A percentile compares a stretch with the other conserved stretches of the same genome.
These are phyloP conservation scores for Danio albolineatus DNA, from an alignment of 2,797 vertebrate species.

Conservation along the genomic window DNA sequence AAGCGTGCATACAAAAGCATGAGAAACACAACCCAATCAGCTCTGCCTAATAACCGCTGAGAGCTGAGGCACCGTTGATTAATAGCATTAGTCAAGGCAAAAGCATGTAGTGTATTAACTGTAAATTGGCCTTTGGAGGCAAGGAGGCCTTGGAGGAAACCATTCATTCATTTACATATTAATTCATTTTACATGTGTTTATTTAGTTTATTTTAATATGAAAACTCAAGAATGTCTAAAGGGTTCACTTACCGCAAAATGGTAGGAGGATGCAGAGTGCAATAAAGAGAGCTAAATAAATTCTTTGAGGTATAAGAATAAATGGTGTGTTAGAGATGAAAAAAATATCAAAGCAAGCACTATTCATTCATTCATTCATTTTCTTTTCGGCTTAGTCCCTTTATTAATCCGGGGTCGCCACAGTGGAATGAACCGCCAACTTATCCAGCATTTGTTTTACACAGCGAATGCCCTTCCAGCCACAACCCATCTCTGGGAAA, in stretches of 20 bases:
- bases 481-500: too few species aligned
- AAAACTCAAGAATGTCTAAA: slow-evolving; percentile 45
- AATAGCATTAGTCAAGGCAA: slow-evolving; percentile 62
- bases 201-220: slow-evolving; percentile 55
- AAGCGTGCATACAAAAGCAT: slow-evolving; percentile 44
- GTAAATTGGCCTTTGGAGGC: slow-evolving; percentile 63
- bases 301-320: not conserved
- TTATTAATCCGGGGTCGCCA: too few species aligned
- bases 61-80: slow-evolving; percentile 61
- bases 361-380: too few species aligned
- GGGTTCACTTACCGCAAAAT: slow-evolving; percentile 26
- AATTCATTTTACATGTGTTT: slow-evolving; percentile 57
- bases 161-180: slow-evolving; percentile 61
- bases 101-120: slow-evolving; percentile 65
- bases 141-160: slow-evolving; percentile 56
- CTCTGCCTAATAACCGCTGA: slow-evolving; percentile 63
- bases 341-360: not conserved
- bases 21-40: slow-evolving; percentile 65
- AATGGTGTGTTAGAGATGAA: not conserved
- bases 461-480: too few species aligned
- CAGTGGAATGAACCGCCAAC: too few species aligned
- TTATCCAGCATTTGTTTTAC: too few species aligned
- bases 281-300: slow-evolving; percentile 1
- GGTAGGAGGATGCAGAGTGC: slow-evolving; percentile 25
- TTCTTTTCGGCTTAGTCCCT: too few species aligned